Base-by-base conservation (phyloP, 1,140 invertebrate genomes). In the Hylaeus anthracinus region DNA sequence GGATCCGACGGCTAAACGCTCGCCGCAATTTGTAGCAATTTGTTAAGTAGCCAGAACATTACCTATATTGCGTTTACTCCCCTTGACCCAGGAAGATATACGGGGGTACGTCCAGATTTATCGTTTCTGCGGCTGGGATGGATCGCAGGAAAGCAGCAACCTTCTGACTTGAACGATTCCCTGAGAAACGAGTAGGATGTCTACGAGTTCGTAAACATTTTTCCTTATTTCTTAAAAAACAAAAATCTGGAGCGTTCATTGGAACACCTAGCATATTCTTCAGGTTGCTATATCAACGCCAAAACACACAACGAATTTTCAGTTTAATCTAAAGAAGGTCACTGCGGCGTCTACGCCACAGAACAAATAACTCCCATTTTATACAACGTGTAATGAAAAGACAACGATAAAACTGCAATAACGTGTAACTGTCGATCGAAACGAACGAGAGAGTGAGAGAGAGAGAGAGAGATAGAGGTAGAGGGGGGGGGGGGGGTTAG, bases 41-140 rank as follows among this genome's bases (percentile, higher is more conserved):
- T 93, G 93, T 93, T 93, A 93, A 93, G 92, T 93, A 93, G 92
- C 92, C 90, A 89, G 90, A 93, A 93, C 93, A 93, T 93, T 93
- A 93, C 91, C 91, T 93, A 91, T 93, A 93, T 93, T 93, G 90
- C 90, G 84, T 87, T 87, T 89, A 73, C 85, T 79, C 83, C 88
- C 79, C 82, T 81, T 72, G 71, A 83, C 78, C 51, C 88, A 26
- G 80, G 77, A 88, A 92, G 89, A 92, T 92, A 92, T 91, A 93
- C 88, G 88, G 85, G 77, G 85, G 76, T 69, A 74, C 77, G 88
- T 77, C 79, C 89, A 91, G 92, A 93, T 93, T 93, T 93, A 93
- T 93, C 70, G 91, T 79, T 64, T 41, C 78, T 45, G 56, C 58
- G 56, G 51, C 51, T 39, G 12, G 55, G 74, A 70, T 41, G 60